Base-by-base conservation (phyloP, 2,113 vertebrate genomes). In the Spheniscus mendiculus region DNA sequence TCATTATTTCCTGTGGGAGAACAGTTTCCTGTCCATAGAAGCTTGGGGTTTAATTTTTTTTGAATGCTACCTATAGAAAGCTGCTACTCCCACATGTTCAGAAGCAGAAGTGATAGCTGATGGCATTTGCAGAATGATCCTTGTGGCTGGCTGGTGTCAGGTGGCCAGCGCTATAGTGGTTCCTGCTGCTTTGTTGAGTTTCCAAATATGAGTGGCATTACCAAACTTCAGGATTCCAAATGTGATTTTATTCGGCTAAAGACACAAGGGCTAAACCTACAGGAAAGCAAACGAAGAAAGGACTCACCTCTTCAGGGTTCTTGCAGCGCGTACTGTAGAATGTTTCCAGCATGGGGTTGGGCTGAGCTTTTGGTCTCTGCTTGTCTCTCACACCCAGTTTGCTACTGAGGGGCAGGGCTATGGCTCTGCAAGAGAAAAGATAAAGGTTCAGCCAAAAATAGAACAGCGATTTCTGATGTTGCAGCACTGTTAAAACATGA, bases 391-490 rank as follows among this genome's bases (percentile, higher is more conserved):
- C 98, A 14, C 99, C 99, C 91, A 99, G 87, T 65, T 40, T 83
- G 90, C 58, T 97, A 93, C 99, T 98, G 50, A 99, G 96, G 10
- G 99, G 99, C 69, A 98, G 58, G 6, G 98, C 99, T 27, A 99
- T 49, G 30, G 96, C 55, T 98, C 99, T 99, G 96, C 38, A 26
- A 81, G 44, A 88, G n/a, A 71, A 62, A 85, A 71, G 44, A 67
- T 11, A 63, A 62, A 87, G 12, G 12, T 14, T 83, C 73, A 90
- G 38, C 19, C 80, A 73, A 86, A 90, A 72, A 12, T 0, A 45
- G 9, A 83, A n/a, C 44, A 69, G 36, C 6, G 20, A 74, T 62
- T 83, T 94, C 59, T 82, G 58, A 34, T 44, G 42, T 5, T 27
- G 30, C 55, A 89, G 65, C 40, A 36, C 21, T 40, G 45, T n/a